Conservation (phyloP, 2,113 vertebrate genomes). For the Oxygymnocypris stewartii region DNA sequence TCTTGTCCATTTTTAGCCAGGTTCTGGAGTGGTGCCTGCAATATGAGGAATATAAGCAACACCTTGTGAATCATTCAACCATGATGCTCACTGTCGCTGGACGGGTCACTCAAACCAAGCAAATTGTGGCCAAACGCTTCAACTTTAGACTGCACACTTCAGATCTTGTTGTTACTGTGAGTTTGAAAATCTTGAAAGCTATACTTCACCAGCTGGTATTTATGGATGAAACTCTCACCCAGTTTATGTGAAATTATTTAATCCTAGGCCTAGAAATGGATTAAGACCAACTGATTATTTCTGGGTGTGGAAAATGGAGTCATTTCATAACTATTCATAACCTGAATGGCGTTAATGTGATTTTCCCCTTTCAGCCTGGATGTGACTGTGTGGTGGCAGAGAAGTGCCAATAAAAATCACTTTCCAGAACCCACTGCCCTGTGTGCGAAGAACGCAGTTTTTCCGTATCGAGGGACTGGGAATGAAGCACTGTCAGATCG, state of each 20-base stretch:
- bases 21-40: slow-evolving; percentile 28
- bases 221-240: background rate
- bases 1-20: background rate
- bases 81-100: slow-evolving; percentile 81
- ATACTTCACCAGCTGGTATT: background rate
- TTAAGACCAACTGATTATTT: background rate
- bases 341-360: background rate
- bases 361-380: slow-evolving; percentile 22
- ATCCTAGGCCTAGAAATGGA: background rate
- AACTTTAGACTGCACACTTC: slow-evolving; percentile 82
- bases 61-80: slow-evolving; percentile 80
- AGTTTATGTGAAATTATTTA: background rate
- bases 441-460: slow-evolving; percentile 1
- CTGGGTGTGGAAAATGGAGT: background rate
- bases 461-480: slow-evolving; percentile 37
- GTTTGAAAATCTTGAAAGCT: background rate
- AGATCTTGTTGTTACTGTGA: slow-evolving; percentile 72
- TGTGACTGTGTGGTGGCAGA: slow-evolving; percentile 33
- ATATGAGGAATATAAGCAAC: slow-evolving; percentile 35
- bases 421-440: slow-evolving; percentile 34
- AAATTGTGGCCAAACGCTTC: slow-evolving; percentile 85
- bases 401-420: slow-evolving; percentile 29
- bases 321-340: background rate
- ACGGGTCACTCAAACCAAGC: slow-evolving; percentile 77
- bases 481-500: background rate